phyloP scores from a whole-genome alignment of 64 coral and sea anemone species.

The Montipora capricornis region DNA sequence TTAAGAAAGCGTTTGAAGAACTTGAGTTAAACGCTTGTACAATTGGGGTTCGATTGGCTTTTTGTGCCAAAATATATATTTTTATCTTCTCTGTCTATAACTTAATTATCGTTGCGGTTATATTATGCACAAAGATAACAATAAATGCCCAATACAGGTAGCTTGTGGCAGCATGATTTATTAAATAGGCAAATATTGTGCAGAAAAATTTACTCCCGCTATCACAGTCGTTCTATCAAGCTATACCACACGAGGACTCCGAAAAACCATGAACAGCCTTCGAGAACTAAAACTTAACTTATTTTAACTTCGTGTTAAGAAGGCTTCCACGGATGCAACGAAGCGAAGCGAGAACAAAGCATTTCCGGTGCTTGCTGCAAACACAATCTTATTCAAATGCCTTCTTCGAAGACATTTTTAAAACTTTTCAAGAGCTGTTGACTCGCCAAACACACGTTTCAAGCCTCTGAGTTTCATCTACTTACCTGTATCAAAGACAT shows the following conservation, averaged over 20 bases:
- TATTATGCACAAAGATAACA: slow-evolving; percentile 24
- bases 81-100: not conserved
- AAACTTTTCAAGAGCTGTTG: no score
- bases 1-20: no score
- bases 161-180: slow-evolving; percentile 46
- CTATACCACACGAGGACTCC: no score
- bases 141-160: not conserved
- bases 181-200: slow-evolving; percentile 3
- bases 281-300: no score
- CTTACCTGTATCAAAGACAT: slow-evolving; percentile 96
- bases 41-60: not conserved
- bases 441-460: no score
- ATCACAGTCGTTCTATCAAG: not conserved
- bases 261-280: no score
- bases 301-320: no score
- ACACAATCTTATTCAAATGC: no score
- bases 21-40: no score
- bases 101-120: not conserved
- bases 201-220: not conserved
- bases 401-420: no score
- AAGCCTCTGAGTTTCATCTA: not conserved
- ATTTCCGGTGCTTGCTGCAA: slow-evolving; percentile 26
- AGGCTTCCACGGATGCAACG: not conserved
- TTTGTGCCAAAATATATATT: not conserved
- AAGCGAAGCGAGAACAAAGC: not conserved